phyloP scores from a whole-genome alignment of 1,140 invertebrate species.

The Drosophila busckii region DNA sequence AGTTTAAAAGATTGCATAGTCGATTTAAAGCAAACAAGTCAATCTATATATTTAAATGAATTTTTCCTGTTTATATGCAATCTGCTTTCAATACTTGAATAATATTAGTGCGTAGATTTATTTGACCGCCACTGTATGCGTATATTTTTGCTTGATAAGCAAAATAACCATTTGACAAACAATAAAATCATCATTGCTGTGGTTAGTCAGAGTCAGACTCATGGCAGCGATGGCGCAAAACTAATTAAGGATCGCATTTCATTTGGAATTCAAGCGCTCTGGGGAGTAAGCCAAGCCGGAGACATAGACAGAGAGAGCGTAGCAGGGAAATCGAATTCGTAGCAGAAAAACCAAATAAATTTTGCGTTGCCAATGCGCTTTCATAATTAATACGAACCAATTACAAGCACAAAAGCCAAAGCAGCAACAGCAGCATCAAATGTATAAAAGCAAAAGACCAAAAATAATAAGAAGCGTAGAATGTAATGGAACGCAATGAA shows the following conservation, averaged over 20 bases:
- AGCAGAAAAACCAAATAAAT: constrained; percentile 76
- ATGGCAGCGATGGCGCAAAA: constrained; percentile 54
- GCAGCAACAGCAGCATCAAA: constrained; percentile 9
- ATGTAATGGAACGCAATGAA: constrained; percentile 15
- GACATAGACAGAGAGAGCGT: background rate
- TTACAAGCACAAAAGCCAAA: no score
- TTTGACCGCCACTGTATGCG: no score
- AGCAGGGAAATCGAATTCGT: constrained; percentile 19
- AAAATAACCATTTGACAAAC: no score
- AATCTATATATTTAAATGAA: no score
- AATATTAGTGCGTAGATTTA: no score
- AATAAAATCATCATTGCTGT: constrained; percentile 21
- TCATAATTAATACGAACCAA: constrained; percentile 73
- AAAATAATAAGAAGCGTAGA: constrained; percentile 18
- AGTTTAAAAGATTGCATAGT: no score
- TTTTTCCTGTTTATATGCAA: no score
- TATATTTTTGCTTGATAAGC: no score
- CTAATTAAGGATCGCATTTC: constrained; percentile 76
- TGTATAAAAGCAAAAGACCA: constrained; percentile 1
- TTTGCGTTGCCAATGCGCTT: constrained; percentile 67
- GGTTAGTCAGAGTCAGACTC: constrained; percentile 25
- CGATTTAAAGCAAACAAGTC: no score
- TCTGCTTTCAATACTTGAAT: no score
- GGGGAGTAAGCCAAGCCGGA: constrained; percentile 29
- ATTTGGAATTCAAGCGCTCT: constrained; percentile 53